phyloP scores from a whole-genome alignment of 2,113 vertebrate species.

The Periophthalmodon schlosseri region DNA sequence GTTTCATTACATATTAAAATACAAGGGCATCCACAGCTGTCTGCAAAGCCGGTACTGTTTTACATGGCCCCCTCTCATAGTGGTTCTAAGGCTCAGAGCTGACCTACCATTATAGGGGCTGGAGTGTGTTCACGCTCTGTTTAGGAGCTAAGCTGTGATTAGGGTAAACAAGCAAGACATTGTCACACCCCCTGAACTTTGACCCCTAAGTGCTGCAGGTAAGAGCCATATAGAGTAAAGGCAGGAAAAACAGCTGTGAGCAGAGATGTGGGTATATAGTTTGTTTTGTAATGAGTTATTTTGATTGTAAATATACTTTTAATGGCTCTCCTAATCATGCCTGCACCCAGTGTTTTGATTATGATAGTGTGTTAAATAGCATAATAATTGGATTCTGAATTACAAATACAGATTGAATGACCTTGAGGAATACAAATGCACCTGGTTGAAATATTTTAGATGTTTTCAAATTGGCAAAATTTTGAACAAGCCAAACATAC shows the following conservation, averaged over 20 bases:
- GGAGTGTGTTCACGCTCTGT: slow-evolving; percentile 53
- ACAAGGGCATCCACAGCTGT: slow-evolving; percentile 24
- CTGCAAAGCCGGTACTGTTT: slow-evolving; percentile 36
- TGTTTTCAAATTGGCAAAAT: too few relatives aligned
- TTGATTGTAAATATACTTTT: background rate
- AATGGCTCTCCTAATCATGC: background rate
- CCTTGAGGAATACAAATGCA: background rate
- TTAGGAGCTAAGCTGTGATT: slow-evolving; percentile 61
- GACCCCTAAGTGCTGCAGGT: slow-evolving; percentile 64
- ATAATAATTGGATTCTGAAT: background rate
- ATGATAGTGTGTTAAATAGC: background rate
- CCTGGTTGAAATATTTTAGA: background rate
- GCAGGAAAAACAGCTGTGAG: slow-evolving; percentile 50
- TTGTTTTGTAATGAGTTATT: background rate
- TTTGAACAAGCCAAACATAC: too few relatives aligned
- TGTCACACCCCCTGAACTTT: slow-evolving; percentile 48
- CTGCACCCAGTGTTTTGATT: background rate
- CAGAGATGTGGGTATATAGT: background rate
- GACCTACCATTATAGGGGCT: slow-evolving; percentile 49
- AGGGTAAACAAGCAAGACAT: slow-evolving; percentile 59
- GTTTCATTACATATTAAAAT: slow-evolving; percentile 15
- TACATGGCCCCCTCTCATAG: slow-evolving; percentile 33
- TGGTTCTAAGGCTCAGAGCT: slow-evolving; percentile 39
- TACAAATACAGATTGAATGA: background rate
- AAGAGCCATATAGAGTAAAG: slow-evolving; percentile 44